Evolutionary conservation across 2,113 vertebrate species (phyloP), one percentile per base, ranked within the genome.

Genomic region (Calypte anna): DNA sequence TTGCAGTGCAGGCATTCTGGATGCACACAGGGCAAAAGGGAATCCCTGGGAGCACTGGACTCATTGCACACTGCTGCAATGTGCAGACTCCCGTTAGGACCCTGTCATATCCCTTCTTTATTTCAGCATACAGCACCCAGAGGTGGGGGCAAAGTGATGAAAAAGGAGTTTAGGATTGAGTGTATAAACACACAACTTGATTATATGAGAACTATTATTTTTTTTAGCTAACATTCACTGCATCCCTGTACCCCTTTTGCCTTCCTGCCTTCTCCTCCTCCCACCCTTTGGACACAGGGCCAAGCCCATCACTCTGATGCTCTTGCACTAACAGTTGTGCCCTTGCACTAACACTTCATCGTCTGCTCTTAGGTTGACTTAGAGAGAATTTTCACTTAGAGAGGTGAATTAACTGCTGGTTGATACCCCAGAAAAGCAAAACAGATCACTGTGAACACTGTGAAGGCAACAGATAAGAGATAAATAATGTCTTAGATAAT

Each of bases 81-180:
- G 15, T 43, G 28, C 2, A 7, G 16, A 7, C 27, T 77, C 40
- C 14, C 2, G 1, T 1, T 4, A 9, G 9, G 23, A 25, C 38
- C 5, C 25, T 24, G 12, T 27, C 30, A 18, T 75, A 28, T 61
- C 21, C 36, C 22, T 59, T 18, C 12, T 70, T 68, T 25, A 20
- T 64, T 40, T 57, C 25, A 36, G 24, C 10, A 5, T 16, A 5
- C 7, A 54, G 38, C 21, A 15, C 28, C 43, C 1, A 1, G 40
- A 44, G 21, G 12, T 46, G 10, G n/a, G 10, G 51, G 21, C n/a
- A 30, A 54, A 25, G 30, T 82, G 67, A 9, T 30, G 61, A 58
- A 36, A 20, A 74, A 63, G 8, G 7, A 19, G 25, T 36, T 67
- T 67, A 67, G 11, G 36, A 13, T 7, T 46, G 31, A 74, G 9